Evolutionary conservation across 1,140 invertebrate genomes (phyloP).

Genomic region (Adelges cooleyi): DNA sequence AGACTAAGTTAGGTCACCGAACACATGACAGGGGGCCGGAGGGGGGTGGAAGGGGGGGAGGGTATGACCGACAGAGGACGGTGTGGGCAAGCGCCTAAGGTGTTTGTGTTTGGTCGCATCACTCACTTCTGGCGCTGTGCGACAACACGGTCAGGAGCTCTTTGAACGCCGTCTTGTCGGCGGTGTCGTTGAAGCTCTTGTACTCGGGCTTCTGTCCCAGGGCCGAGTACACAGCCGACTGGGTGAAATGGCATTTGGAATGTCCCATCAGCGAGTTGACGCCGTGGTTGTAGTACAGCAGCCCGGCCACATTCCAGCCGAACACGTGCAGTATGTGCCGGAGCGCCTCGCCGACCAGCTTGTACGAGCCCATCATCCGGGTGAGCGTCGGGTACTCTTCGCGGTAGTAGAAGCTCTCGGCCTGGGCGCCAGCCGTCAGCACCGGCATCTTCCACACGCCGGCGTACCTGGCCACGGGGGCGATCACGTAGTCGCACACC

Average conservation of each 20-base stretch:
- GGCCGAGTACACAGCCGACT: slow-evolving; percentile 54
- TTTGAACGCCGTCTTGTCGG: slow-evolving; percentile 43
- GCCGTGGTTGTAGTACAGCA: slow-evolving; percentile 59
- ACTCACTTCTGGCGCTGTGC: slow-evolving; percentile 67
- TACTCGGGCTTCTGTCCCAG: slow-evolving; percentile 47
- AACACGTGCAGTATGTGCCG: slow-evolving; percentile 53
- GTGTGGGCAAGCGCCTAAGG: no score
- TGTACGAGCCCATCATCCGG: slow-evolving; percentile 72
- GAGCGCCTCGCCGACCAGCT: slow-evolving; percentile 58
- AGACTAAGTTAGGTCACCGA: no score
- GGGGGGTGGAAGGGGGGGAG: no score
- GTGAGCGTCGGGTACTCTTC: slow-evolving; percentile 65
- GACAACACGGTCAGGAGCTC: slow-evolving; percentile 53
- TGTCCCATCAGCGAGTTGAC: slow-evolving; percentile 46
- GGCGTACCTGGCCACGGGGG: slow-evolving; percentile 76
- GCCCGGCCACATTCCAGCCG: slow-evolving; percentile 55
- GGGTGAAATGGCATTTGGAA: slow-evolving; percentile 60
- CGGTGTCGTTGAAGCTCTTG: slow-evolving; percentile 50
- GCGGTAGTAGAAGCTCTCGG: slow-evolving; percentile 63
- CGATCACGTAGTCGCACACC: slow-evolving; percentile 81
- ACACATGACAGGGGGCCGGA: no score
- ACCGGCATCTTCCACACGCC: slow-evolving; percentile 80
- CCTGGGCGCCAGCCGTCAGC: slow-evolving; percentile 70
- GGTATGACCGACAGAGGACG: no score
- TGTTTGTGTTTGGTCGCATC: neutral